Base-by-base conservation (phyloP, 2,113 vertebrate species). In the Oenanthe melanoleuca region DNA sequence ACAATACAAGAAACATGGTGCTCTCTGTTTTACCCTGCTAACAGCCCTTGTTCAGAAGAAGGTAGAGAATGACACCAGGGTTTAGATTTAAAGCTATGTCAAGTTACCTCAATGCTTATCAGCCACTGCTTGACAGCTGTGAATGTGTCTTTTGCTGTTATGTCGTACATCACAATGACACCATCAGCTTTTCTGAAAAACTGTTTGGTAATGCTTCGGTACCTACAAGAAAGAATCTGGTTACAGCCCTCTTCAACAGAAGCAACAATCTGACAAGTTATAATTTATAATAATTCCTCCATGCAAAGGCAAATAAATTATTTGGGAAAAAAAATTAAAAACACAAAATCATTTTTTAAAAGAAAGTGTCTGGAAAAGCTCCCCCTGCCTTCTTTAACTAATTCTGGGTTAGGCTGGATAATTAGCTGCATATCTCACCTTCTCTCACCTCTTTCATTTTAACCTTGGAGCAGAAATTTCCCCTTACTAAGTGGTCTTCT, bases 111-210 rank as follows among this genome's bases (percentile, higher is more conserved):
- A 60, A 99, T 98, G 34, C 98, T 99, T 93, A 88, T 94, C 72
- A 99, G 96, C 99, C 99, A 99, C 49, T 98, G 98, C 23, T 90
- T 97, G 38, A 99, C 98, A 1, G 98, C 98, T 60, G 95, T 97
- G 96, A 99, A 99, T 18, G 98, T 99, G 65, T 98, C 98, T 91
- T 94, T 97, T 88, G 97, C 96, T 6, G 99, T 99, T 96, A 99
- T 97, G 49, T 99, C 99, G 11, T 99, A 99, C 98, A 99, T 98
- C 92, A 99, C 93, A 69, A 99, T 97, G 82, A 99, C 98, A 1
- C 99, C 99, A 25, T 99, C 99, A 1, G 98, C 99, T 97, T 99
- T 99, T 55, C 99, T 97, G 92, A 99, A 99, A 97, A 99, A 99
- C 97, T 99, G 99, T 95, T 99, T 99, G 67, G 99, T 99, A 89